Base-by-base conservation (phyloP, 2,888 invertebrate species). In the Emmelina monodactyla region DNA sequence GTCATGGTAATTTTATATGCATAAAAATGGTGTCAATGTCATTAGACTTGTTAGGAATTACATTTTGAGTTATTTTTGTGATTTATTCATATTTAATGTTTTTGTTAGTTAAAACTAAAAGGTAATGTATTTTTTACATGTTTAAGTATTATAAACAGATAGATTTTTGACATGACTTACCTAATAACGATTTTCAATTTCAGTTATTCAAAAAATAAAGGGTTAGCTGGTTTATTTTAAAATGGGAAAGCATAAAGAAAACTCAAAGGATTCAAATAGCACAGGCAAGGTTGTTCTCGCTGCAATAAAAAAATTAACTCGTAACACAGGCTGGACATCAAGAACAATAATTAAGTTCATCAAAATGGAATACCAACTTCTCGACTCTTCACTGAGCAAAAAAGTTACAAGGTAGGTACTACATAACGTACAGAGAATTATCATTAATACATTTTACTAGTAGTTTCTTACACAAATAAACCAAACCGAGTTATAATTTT, bases 271-370 rank as follows among this genome's bases (percentile, higher is more conserved):
- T n/a, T n/a, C n/a, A n/a, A 9, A 34, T 7, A 60, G 54, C 13
- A 61, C 59, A 3, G 58, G 62, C 2, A 55, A 63, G 42, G 47
- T 68, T 7, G 66, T 69, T 7, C 32, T 69, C 32, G 49, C 61
- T 3, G 64, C 69, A 2, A 48, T 70, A n/a, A 63, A 59, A 37
- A 69, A 64, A 41, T 40, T 70, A 11, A 64, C 50, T 50, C 58
- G 46, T 37, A 68, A 68, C 37, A 68, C 70, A 1, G 67, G 65
- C 3, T 70, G 69, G 70, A 62, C 66, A 0, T 35, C 64, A 2
- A 52, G 67, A 9, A 66, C 68, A 2, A 70, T 70, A 10, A 54
- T 60, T 3, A 70, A 70, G 47, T 69, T 64, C 34, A 61, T 70
- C n/a, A 65, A 51, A 46, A 42, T 55, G 41, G 66, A 70, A 41